Base-by-base conservation (phyloP, 2,888 invertebrate species). In the Lasioglossum zephyrum region DNA sequence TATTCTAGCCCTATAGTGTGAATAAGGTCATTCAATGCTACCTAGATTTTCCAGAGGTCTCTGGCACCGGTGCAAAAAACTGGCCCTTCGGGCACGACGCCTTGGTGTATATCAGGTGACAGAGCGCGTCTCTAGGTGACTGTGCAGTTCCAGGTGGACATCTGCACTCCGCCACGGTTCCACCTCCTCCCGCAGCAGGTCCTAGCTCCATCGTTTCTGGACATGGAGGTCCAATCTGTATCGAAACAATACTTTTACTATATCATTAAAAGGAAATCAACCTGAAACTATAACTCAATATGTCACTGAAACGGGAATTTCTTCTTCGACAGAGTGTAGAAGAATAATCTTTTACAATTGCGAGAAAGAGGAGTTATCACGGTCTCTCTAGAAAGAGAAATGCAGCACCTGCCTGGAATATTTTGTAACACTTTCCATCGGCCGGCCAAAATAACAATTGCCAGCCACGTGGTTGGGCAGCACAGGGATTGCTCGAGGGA, bases 381-480 rank as follows among this genome's bases (percentile, higher is more conserved):
- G 36, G 81, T 41, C 80, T 75, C 49, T 73, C 63, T 47, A n/a
- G 66, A 84, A 81, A 81, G 84, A 82, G 85, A 85, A 76, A 85
- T 84, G 87, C 84, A 77, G 79, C 83, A 91, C 86, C 75, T 93
- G 96, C 97, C 96, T 97, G 97, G 93, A 98, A 98, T 95, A 98
- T 98, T 94, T 97, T 97, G 94, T 98, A 98, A 95, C 98, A 98
- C 95, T 97, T 97, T 87, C 97, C 97, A 94, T 98, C 97, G 1
- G 96, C 96, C 13, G 98, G 97, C 98, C 98, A 98, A 95, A 97
- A 98, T 80, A 98, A 96, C 93, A 98, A 96, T 92, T 98, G 98
- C 98, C 98, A 98, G 73, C 98, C 98, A 86, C 97, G 96, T 0
- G 98, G 97, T 94, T 97, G 97, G 4, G 96, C 95, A 5, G 98